Evolutionary conservation across 2,888 invertebrate species (phyloP).

Genomic region (Acrobasis repandana): DNA sequence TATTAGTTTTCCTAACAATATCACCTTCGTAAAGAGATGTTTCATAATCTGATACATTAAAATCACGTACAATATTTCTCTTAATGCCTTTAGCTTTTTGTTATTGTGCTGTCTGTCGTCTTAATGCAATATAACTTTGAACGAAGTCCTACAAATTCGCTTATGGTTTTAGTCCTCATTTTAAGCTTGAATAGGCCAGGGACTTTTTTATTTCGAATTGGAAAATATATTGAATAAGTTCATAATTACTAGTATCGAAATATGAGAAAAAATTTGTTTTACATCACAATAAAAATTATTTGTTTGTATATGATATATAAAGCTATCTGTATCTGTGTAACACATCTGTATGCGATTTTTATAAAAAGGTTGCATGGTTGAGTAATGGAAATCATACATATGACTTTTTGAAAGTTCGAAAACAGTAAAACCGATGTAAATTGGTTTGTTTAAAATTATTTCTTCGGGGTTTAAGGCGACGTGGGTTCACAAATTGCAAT

Average conservation of each 20-base stretch:
- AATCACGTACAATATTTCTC: constrained; percentile 7
- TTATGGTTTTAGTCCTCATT: not conserved
- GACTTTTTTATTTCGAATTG: not conserved
- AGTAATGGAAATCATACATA: no score
- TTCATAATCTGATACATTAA: constrained; percentile 2
- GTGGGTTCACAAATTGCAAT: no score
- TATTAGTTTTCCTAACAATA: not conserved
- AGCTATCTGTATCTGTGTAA: not conserved
- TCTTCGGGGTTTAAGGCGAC: no score
- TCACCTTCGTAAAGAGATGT: not conserved
- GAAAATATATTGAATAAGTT: not conserved
- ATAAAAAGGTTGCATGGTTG: no score
- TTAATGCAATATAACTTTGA: constrained; percentile 11
- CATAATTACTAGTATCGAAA: no score
- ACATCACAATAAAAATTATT: not conserved
- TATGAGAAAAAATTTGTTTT: no score
- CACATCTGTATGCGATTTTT: no score
- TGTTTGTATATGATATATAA: not conserved
- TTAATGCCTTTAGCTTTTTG: constrained; percentile 15
- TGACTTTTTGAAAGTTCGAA: no score
- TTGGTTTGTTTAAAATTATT: no score
- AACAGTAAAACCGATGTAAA: no score
- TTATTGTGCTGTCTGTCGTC: not conserved
- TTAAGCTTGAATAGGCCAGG: not conserved
- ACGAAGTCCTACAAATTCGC: not conserved